Percentiles rank a stretch among this genome's conserved stretches.
Evolutionary conservation across 2,888 invertebrate species (phyloP).

Genomic region (Trissolcus brochymenae): DNA sequence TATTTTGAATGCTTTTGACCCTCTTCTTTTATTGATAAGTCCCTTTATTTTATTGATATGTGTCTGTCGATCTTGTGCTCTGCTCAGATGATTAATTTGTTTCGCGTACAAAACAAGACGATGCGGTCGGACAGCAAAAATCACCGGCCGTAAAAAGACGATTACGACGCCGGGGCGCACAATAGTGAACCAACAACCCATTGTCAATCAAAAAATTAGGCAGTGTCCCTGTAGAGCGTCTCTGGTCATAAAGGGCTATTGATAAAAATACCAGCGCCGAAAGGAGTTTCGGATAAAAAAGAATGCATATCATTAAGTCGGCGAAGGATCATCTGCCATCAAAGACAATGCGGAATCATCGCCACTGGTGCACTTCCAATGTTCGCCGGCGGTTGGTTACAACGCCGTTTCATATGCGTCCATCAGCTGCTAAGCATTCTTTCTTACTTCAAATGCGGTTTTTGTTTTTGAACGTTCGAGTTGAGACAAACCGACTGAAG

Average conservation of each 20-base stretch:
- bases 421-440: neutral
- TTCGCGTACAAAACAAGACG: slow-evolving; percentile 7
- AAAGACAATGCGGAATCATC: slow-evolving; percentile 67
- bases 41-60: neutral
- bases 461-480: neutral
- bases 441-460: neutral
- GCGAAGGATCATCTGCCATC: slow-evolving; percentile 53
- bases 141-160: slow-evolving; percentile 59
- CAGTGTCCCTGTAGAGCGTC: slow-evolving; percentile 65
- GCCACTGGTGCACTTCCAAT: slow-evolving; percentile 46
- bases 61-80: neutral
- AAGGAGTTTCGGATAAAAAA: slow-evolving; percentile 52
- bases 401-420: slow-evolving; percentile 6
- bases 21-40: too few species aligned
- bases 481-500: neutral
- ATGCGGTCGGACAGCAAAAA: neutral
- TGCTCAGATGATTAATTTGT: slow-evolving; percentile 19
- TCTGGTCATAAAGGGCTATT: slow-evolving; percentile 56
- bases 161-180: slow-evolving; percentile 58
- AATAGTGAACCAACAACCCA: slow-evolving; percentile 69
- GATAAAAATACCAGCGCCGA: slow-evolving; percentile 45
- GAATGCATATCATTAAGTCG: slow-evolving; percentile 61
- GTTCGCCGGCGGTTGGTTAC: slow-evolving; percentile 4
- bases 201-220: slow-evolving; percentile 67
- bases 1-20: slow-evolving; percentile 6